Evolutionary conservation across 2,113 vertebrate genomes (phyloP).

Genomic region (Saimiri boliviensis): DNA sequence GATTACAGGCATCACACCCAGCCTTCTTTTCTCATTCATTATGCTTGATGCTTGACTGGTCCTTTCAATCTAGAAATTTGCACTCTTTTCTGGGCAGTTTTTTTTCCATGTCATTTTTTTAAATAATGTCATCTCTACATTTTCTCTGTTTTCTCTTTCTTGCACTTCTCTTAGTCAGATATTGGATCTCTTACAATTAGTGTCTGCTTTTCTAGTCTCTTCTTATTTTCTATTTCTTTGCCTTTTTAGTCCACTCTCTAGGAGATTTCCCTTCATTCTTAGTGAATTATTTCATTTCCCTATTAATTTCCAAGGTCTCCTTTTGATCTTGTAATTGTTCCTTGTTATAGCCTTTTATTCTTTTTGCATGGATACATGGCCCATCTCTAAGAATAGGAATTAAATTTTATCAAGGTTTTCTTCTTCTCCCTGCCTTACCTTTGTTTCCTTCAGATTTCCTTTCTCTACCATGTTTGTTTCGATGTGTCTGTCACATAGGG

Average conservation of each 20-base stretch:
- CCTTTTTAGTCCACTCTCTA: slow-evolving; percentile 4
- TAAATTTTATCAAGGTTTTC: slow-evolving; percentile 20
- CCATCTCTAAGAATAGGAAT: slow-evolving; percentile 14
- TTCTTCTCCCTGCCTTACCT: background rate
- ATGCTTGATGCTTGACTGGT: background rate
- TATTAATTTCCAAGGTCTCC: background rate
- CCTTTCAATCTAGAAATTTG: slow-evolving; percentile 29
- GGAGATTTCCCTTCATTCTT: background rate
- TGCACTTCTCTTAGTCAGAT: background rate
- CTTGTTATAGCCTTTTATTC: background rate
- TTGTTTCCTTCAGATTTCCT: slow-evolving; percentile 27
- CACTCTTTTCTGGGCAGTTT: slow-evolving; percentile 4
- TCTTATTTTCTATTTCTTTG: background rate
- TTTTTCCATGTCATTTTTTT: background rate
- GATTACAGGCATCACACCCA: too few species aligned
- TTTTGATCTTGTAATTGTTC: background rate
- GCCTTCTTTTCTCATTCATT: slow-evolving; percentile 1
- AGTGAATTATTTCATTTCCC: background rate
- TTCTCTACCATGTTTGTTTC: background rate
- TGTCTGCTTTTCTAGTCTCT: background rate
- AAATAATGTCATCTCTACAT: background rate
- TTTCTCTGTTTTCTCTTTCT: slow-evolving; percentile 11
- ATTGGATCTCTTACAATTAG: background rate
- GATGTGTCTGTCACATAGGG: background rate
- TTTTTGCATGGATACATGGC: background rate